These are phyloP conservation scores for Aptenodytes patagonicus DNA, from an alignment of 2,113 vertebrate species.

Conservation along the genomic window DNA sequence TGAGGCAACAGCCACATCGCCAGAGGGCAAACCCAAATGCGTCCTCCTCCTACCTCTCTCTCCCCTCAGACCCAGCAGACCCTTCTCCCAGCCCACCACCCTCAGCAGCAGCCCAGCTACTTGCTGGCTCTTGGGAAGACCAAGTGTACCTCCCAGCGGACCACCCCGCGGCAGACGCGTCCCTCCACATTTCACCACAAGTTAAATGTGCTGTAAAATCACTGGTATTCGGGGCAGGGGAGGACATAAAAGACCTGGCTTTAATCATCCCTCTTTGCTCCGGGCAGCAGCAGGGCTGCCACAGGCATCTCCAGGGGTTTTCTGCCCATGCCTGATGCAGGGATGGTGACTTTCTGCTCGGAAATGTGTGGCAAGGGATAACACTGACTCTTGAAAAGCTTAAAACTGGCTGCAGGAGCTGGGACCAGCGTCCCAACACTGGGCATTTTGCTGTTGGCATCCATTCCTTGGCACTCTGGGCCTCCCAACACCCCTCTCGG, in stretches of 20 bases:
- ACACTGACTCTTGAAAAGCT: neutral
- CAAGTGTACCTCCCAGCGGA: neutral
- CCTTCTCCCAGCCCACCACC: neutral
- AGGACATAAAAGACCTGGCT: neutral
- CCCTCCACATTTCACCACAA: neutral
- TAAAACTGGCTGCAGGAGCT: neutral
- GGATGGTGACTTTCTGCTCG: neutral
- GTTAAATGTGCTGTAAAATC: neutral
- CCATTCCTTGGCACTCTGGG: neutral
- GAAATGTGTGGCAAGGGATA: neutral
- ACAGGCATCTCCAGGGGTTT: neutral
- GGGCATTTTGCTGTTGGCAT: neutral
- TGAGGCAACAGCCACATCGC: neutral
- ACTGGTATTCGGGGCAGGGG: too few relatives aligned
- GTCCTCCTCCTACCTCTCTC: neutral
- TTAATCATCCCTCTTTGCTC: neutral
- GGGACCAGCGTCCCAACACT: neutral
- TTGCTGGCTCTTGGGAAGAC: neutral
- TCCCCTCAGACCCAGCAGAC: too few relatives aligned
- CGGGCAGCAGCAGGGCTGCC: neutral
- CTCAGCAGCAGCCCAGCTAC: neutral
- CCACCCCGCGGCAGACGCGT: neutral
- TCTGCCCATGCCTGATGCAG: neutral
- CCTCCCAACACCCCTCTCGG: neutral
- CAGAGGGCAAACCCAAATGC: neutral